Evolutionary conservation across 2,888 invertebrate genomes (phyloP).

Genomic region (Branchipolynoe longqiensis): DNA sequence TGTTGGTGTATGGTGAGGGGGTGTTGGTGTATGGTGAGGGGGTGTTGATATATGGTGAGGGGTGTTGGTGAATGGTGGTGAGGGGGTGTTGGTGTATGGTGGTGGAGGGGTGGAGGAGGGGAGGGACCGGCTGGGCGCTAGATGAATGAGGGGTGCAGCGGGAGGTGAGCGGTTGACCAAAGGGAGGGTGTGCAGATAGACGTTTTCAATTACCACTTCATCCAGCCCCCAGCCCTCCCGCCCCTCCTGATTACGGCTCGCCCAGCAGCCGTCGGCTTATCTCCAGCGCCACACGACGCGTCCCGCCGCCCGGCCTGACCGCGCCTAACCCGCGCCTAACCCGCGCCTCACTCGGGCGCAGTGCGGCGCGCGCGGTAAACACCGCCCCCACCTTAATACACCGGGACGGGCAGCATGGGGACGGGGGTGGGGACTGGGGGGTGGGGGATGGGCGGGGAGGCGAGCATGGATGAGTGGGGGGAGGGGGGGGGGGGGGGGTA

Average conservation of each 20-base stretch:
- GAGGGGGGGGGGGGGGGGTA: background rate
- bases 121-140: background rate
- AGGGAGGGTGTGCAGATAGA: conserved; percentile 21
- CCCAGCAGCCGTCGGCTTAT: conserved; percentile 14
- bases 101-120: conserved; percentile 4
- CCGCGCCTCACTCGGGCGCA: conserved; percentile 18
- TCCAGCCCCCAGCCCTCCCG: background rate
- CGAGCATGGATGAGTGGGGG: too few relatives aligned
- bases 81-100: background rate
- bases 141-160: background rate
- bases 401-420: background rate
- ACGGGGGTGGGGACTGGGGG: background rate
- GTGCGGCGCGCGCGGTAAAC: background rate
- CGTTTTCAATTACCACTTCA: conserved; percentile 53
- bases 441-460: too few relatives aligned
- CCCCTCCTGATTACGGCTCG: conserved; percentile 12
- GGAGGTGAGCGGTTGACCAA: conserved; percentile 6
- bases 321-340: conserved; percentile 7
- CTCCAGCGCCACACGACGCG: background rate
- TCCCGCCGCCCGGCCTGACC: conserved; percentile 6
- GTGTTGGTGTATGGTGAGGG: background rate
- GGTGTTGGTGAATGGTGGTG: background rate
- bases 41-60: background rate
- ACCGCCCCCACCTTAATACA: background rate
- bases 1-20: background rate